Evolutionary conservation across 2,797 vertebrate species (phyloP), one percentile per base, ranked within the genome.

Genomic region (Halcyon leucocephala): DNA sequence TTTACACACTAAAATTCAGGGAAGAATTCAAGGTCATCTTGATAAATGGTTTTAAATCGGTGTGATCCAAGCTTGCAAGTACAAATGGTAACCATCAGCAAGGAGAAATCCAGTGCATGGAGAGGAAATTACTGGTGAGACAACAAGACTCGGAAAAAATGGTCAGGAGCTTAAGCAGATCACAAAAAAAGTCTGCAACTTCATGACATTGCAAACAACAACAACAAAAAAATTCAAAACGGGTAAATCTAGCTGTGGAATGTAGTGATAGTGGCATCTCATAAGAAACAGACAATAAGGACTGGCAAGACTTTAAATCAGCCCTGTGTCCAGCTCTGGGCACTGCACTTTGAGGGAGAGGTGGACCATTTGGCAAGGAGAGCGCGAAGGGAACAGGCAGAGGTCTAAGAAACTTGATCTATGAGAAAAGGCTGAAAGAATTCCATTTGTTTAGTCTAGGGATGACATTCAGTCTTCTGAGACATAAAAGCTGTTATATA

Each of bases 381-480:
- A 80, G 55, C 77, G 48, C 83, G 92, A 77, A 81, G 29, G 77
- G 57, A 96, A 94, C 24, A 65, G 69, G 72, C 84, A 95, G 72
- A 94, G 65, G 86, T 78, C 89, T 96, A 69, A 14, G 41, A 92
- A 92, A 96, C 55, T 79, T 92, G 74, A 94, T 92, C 92, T 93
- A 58, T 96, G 94, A 93, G 93, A 87, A 94, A 94, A 91, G 61
- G 49, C 82, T 77, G 49, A 93, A 97, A 86, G 94, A 96, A 95
- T 96, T 96, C 86, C 18, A 89, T 92, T 95, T 96, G 95, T 96
- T 96, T 96, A 96, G 95, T 97, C 92, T 96, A 92, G 86, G 49
- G 91, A 96, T 92, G 92, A 95, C 69, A 91, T 81, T 83, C 74
- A 89, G 91, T 72, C 74, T 93, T 95, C 78, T 84, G 92, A 96